Conservation (phyloP, 1,140 invertebrate genomes). For the Drosophila leontia region DNA sequence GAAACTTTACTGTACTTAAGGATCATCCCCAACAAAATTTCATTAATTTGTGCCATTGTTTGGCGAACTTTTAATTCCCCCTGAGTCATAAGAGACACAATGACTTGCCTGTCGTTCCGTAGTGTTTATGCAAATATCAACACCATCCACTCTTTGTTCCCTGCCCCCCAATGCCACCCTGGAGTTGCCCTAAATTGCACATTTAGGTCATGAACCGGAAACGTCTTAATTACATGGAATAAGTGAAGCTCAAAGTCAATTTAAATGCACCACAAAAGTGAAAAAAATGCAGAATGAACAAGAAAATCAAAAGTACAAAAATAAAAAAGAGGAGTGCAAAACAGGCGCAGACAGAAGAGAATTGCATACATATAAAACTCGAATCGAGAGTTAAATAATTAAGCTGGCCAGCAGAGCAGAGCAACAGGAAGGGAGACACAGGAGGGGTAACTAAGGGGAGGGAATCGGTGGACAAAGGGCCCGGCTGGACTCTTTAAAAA, state of each 20-base stretch:
- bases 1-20: neutral
- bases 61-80: slow-evolving; percentile 15
- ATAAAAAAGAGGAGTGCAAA: slow-evolving; percentile 3
- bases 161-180: neutral
- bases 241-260: slow-evolving; percentile 73
- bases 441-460: slow-evolving; percentile 5
- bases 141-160: slow-evolving; percentile 2
- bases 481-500: slow-evolving; percentile 34
- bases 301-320: slow-evolving; percentile 29
- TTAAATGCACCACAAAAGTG: slow-evolving; percentile 61
- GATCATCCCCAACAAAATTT: slow-evolving; percentile 3
- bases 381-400: slow-evolving; percentile 72
- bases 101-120: slow-evolving; percentile 17
- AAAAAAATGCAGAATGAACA: slow-evolving; percentile 34
- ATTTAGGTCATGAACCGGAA: slow-evolving; percentile 78
- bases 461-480: slow-evolving; percentile 53
- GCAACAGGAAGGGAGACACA: slow-evolving; percentile 49
- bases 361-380: slow-evolving; percentile 56
- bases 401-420: slow-evolving; percentile 68
- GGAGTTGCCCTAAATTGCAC: slow-evolving; percentile 42
- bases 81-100: slow-evolving; percentile 21
- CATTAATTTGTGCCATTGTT: slow-evolving; percentile 22
- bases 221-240: slow-evolving; percentile 75
- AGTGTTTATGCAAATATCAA: slow-evolving; percentile 48
- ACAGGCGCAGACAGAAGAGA: slow-evolving; percentile 32